Evolutionary conservation across 2,888 invertebrate genomes (phyloP), one percentile per base, ranked within the genome.

Genomic region (Tetrapedia diversipes): DNA sequence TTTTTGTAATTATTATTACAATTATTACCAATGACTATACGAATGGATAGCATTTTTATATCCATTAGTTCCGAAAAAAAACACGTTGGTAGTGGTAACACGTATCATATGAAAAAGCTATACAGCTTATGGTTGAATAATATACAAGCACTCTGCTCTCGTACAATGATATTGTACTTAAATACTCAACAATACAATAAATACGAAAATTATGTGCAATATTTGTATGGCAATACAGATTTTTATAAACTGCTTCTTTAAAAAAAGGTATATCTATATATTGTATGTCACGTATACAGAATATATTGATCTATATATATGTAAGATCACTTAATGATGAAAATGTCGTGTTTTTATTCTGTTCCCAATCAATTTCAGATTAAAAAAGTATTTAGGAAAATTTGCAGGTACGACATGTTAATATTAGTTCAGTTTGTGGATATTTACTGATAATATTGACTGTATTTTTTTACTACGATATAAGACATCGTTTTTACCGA

Each of bases 171-270:
- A 78, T 74, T 84, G 80, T 84, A 83, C 49, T 80, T 71, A 75
- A 51, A 63, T 61, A 54, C 65, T 79, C 67, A 68, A 65, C 51
- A 79, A 43, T 76, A 71, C 61, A 65, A 43, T 79, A 78, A 76
- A 73, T 76, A 78, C 67, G 65, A 56, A 82, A 83, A 81, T 67
- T 63, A 81, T 75, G 89, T 90, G 89, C 90, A 89, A 89, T 88
- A 88, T 87, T 87, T 90, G 84, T 87, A 87, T 85, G 83, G 78
- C 82, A 80, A 77, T 83, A 77, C 69, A 79, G 37, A 76, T 79
- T 85, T 86, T 86, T 82, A 85, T 81, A 85, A 81, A 41, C 70
- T 74, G 77, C 82, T 85, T 84, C 77, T 73, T 75, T 72, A 56
- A 75, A 66, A 60, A 29, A 65, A 45, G 41, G 57, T 86, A 86